A percentile compares a stretch with the other conserved stretches of the same genome.
Conservation (phyloP, 92 coral and sea anemone genomes). For the Actinostola sp. region DNA sequence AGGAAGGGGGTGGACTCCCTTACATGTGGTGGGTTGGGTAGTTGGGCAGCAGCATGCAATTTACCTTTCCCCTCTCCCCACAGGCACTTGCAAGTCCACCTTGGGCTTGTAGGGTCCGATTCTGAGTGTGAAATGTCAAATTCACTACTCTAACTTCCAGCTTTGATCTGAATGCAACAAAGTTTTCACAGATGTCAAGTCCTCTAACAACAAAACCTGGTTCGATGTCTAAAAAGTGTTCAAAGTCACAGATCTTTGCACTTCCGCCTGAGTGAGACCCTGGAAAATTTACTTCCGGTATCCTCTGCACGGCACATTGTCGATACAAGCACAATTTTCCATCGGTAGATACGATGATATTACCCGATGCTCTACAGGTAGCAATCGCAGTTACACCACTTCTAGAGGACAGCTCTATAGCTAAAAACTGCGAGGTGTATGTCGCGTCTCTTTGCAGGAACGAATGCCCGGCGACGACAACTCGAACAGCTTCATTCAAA, state of each 20-base stretch:
- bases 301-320: conserved; percentile 34
- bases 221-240: conserved; percentile 76
- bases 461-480: conserved; percentile 80
- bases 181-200: conserved; percentile 73
- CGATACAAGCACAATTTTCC: conserved; percentile 67
- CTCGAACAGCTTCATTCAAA: conserved; percentile 63
- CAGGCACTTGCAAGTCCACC: not conserved
- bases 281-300: conserved; percentile 42
- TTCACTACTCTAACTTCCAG: conserved; percentile 82
- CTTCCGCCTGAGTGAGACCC: not conserved
- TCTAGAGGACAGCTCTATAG: conserved; percentile 71
- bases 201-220: conserved; percentile 74
- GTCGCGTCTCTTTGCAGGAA: conserved; percentile 40
- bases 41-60: not conserved
- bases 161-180: conserved; percentile 79
- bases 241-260: conserved; percentile 62
- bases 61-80: not conserved
- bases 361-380: conserved; percentile 79
- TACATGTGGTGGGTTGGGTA: not conserved
- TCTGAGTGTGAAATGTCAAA: conserved; percentile 47
- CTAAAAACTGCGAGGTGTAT: conserved; percentile 63
- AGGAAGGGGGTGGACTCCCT: too few relatives aligned
- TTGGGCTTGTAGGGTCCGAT: not conserved
- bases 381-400: conserved; percentile 60
- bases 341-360: conserved; percentile 70